phyloP scores from a whole-genome alignment of 2,113 vertebrate species.

The Porphyrio hochstetteri region DNA sequence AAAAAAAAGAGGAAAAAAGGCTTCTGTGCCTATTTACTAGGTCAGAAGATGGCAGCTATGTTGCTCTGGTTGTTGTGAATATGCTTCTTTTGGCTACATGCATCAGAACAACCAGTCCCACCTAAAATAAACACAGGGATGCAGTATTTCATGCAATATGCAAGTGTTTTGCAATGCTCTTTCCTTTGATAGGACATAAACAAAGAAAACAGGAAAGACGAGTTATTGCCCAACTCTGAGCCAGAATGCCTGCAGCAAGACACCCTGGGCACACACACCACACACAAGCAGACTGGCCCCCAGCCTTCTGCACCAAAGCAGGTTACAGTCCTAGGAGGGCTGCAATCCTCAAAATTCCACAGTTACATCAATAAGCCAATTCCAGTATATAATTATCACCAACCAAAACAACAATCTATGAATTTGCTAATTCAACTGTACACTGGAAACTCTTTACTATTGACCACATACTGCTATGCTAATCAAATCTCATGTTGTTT shows the following conservation, averaged over 20 bases:
- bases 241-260: background rate
- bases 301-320: background rate
- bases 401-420: background rate
- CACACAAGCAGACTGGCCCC: accelerated
- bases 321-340: accelerated
- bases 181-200: background rate
- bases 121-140: background rate
- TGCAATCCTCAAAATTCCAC: background rate
- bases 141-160: background rate
- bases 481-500: background rate
- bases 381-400: background rate
- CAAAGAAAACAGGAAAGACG: background rate
- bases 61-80: background rate
- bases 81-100: background rate
- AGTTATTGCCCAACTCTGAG: background rate
- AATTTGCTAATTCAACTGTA: background rate
- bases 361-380: background rate
- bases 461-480: background rate
- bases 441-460: background rate
- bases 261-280: background rate
- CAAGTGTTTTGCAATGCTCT: background rate
- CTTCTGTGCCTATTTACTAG: background rate
- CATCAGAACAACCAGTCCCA: background rate
- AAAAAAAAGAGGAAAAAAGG: background rate
- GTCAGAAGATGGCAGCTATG: background rate